A percentile compares a stretch with the other conserved stretches of the same genome.
phyloP scores from a whole-genome alignment of 2,113 vertebrate genomes.

The Phoenicopterus ruber region DNA sequence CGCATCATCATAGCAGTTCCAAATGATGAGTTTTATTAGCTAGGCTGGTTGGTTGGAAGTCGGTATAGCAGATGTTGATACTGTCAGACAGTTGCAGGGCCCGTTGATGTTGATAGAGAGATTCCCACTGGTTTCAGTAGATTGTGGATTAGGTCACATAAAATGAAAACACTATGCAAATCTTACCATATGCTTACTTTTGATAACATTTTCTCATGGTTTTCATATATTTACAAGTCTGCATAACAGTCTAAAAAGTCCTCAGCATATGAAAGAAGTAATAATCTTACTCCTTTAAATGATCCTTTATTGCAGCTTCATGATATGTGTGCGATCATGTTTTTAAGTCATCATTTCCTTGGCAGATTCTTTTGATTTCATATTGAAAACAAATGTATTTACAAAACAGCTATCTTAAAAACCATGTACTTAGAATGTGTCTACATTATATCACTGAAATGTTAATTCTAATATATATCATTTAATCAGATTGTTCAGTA shows the following conservation, averaged over 20 bases:
- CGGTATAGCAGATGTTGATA: neutral
- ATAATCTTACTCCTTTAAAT: neutral
- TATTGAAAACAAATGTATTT: neutral
- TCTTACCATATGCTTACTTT: neutral
- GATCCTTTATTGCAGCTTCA: neutral
- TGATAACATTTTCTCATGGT: neutral
- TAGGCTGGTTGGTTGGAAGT: neutral
- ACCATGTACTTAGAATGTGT: neutral
- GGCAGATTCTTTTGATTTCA: neutral
- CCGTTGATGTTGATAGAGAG: neutral
- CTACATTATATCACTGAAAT: neutral
- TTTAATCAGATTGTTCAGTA: neutral
- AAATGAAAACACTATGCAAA: neutral
- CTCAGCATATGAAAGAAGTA: neutral
- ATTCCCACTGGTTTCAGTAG: neutral
- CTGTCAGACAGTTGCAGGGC: neutral
- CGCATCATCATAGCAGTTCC: neutral
- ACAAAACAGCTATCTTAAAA: neutral
- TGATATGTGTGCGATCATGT: neutral
- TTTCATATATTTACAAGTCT: neutral
- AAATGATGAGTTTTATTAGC: neutral
- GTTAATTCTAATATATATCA: neutral
- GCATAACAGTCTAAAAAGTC: neutral
- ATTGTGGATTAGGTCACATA: neutral
- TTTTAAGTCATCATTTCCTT: neutral